Conservation (phyloP, 2,797 vertebrate species). For the Peromyscus eremicus region DNA sequence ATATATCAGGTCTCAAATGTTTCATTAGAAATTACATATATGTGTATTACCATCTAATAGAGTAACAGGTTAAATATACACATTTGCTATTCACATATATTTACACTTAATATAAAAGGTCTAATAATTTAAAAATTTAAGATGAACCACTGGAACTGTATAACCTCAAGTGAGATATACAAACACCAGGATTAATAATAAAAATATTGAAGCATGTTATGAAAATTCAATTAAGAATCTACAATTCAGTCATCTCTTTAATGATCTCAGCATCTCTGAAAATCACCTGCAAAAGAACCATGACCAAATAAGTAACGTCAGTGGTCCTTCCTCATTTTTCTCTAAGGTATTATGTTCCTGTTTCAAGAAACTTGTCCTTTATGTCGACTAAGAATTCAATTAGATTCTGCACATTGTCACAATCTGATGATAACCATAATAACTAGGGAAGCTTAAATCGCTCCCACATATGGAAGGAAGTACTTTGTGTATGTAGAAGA, state of each 20-base stretch:
- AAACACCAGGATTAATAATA: constrained; percentile 50
- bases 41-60: constrained; percentile 28
- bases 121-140: constrained; percentile 53
- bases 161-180: not conserved
- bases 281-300: constrained; percentile 35
- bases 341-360: not conserved
- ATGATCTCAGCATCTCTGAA: constrained; percentile 20
- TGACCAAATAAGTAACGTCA: not conserved
- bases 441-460: constrained; percentile 7
- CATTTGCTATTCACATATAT: constrained; percentile 34
- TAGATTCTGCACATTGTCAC: not conserved
- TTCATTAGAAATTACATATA: constrained; percentile 52
- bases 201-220: constrained; percentile 40
- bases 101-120: constrained; percentile 44
- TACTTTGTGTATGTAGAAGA: not conserved
- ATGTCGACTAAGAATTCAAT: not conserved
- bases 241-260: constrained; percentile 21
- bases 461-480: not conserved
- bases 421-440: constrained; percentile 17
- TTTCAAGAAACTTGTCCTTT: constrained; percentile 12
- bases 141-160: not conserved
- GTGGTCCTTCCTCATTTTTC: constrained; percentile 42
- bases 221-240: constrained; percentile 49
- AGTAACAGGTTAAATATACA: constrained; percentile 9
- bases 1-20: not conserved